Percentiles rank a stretch among this genome's conserved stretches.
phyloP scores from a whole-genome alignment of 2,113 vertebrate genomes.

The Ascaphus truei region DNA sequence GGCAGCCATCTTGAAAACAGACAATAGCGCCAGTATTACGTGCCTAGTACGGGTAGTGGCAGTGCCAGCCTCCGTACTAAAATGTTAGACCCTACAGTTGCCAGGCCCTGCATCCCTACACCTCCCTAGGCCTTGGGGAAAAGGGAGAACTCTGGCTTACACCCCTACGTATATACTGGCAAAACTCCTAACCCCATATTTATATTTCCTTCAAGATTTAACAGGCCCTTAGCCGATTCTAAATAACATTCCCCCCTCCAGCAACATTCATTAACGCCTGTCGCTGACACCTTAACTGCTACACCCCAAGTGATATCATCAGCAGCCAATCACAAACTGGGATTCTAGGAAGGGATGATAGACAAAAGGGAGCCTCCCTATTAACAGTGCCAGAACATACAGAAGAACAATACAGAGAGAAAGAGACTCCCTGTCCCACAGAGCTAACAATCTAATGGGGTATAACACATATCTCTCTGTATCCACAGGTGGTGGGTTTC shows the following conservation, averaged over 20 bases:
- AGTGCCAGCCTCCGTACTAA: too few species aligned
- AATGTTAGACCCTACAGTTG: too few species aligned
- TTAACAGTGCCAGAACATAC: not conserved
- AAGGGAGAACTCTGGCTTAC: too few species aligned
- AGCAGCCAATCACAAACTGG: not conserved
- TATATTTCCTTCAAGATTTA: not conserved
- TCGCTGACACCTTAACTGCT: not conserved
- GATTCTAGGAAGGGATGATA: not conserved
- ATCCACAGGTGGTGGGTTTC: too few species aligned
- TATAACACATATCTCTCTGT: too few species aligned
- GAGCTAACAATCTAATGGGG: slow-evolving; percentile 21
- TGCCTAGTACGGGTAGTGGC: too few species aligned
- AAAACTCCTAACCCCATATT: too few species aligned
- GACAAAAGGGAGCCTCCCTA: not conserved
- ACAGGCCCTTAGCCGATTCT: slow-evolving; percentile 4
- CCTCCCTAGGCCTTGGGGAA: too few species aligned
- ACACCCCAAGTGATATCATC: slow-evolving; percentile 17
- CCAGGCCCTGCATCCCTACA: too few species aligned
- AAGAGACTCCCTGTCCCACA: slow-evolving; percentile 5
- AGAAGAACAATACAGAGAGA: not conserved
- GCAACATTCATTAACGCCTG: slow-evolving; percentile 14
- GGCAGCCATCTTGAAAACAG: too few species aligned
- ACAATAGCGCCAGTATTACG: too few species aligned
- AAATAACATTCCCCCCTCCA: not conserved
- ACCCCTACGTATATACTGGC: too few species aligned